Conservation (phyloP, 2,113 vertebrate genomes). For the Cricetomys ansorgei region DNA sequence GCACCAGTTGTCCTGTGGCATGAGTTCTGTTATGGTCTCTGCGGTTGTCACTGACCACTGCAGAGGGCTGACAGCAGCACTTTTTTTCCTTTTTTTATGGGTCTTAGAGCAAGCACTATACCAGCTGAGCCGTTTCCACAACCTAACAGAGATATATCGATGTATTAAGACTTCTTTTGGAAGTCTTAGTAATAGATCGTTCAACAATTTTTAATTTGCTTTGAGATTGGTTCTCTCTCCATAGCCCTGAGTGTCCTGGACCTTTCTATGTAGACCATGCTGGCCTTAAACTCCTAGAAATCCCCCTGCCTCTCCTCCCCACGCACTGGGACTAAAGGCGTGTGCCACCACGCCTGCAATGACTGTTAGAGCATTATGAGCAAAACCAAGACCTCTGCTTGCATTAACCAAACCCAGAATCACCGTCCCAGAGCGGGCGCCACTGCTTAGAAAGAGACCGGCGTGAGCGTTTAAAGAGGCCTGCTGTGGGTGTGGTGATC, state of each 20-base stretch:
- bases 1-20: neutral
- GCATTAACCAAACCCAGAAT: neutral
- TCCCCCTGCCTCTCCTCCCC: neutral
- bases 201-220: neutral
- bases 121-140: neutral
- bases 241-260: neutral
- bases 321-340: neutral
- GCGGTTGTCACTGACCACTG: neutral
- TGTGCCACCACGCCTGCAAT: neutral
- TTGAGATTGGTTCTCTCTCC: too few species aligned
- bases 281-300: neutral
- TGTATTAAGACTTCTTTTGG: neutral
- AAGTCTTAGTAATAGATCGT: neutral
- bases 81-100: neutral
- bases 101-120: neutral
- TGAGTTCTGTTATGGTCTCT: neutral
- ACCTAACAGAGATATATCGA: neutral
- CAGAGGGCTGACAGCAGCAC: neutral
- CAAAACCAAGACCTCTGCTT: neutral
- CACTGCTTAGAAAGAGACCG: neutral
- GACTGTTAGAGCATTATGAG: neutral
- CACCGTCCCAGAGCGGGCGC: neutral
- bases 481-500: neutral
- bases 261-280: neutral
- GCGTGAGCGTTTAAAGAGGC: neutral